Base-by-base conservation (phyloP, 2,888 invertebrate species). In the Apodemia mormo region DNA sequence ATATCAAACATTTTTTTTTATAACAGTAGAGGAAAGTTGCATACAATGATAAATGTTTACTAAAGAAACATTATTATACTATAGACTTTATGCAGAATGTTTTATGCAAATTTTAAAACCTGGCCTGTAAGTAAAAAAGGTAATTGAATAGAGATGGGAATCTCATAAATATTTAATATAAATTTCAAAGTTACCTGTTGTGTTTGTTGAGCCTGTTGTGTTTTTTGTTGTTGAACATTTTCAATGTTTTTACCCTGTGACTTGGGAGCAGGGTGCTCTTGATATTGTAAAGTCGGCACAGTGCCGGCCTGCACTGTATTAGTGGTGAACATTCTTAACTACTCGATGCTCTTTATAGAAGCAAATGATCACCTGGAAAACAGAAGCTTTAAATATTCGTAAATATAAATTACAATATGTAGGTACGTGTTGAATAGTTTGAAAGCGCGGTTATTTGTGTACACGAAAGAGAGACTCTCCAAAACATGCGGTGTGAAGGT, bases 241-340 rank as follows among this genome's bases (percentile, higher is more conserved):
- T 95, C 95, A 69, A 95, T 92, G 71, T 92, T 94, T 79, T 95
- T 95, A 68, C 94, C 94, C 82, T 94, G 94, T 7, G 94, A 90
- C 78, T 94, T 94, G 76, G 94, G 94, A 73, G 90, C 87, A 71
- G 94, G 93, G 81, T 96, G 95, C 74, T 95, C 95, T 83, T 96
- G 96, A 83, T 96, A 96, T 83, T 96, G 96, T 74, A 96, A 94
- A 68, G 94, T 93, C 77, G 95, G 94, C 79, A 95, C 95, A 71
- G 94, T 90, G 76, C 94, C 94, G 85, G 94, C 90, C 84, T 94
- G 94, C 75, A 95, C 94, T 64, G 94, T 86, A 82, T 95, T 95
- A 75, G 94, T 94, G 65, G 95, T 94, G 80, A 95, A 95, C 94
- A 95, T 95, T 74, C 86, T 89, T 40, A 68, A 43, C 58, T 56